phyloP scores from a whole-genome alignment of 2,113 vertebrate genomes.

The Ptyas mucosa region DNA sequence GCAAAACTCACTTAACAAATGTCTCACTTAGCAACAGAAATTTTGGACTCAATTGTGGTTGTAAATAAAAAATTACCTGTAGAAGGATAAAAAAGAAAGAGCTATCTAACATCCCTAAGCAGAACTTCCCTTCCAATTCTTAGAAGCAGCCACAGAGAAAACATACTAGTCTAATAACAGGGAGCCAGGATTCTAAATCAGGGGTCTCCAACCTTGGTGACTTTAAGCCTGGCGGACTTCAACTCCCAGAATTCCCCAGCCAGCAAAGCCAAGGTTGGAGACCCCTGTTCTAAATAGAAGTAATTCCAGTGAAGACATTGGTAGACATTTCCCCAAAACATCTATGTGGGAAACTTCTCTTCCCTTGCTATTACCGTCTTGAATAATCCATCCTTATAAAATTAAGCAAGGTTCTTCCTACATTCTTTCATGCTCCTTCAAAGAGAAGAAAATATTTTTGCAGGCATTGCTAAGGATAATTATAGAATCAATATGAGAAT shows the following conservation, averaged over 20 bases:
- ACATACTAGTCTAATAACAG: background rate
- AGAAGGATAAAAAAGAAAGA: background rate
- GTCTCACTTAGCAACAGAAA: too few species aligned
- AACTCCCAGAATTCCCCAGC: too few species aligned
- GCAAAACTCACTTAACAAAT: too few species aligned
- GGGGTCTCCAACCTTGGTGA: too few species aligned
- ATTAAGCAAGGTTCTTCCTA: background rate
- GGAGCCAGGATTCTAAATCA: background rate
- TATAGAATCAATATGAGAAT: background rate
- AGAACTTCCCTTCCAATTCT: background rate
- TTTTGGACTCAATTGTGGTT: too few species aligned
- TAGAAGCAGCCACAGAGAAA: background rate
- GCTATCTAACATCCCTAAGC: background rate
- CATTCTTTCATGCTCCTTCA: background rate
- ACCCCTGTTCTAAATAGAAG: background rate
- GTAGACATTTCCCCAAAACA: background rate
- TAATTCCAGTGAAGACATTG: background rate
- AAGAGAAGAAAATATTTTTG: background rate
- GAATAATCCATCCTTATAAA: background rate
- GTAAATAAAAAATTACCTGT: too few species aligned
- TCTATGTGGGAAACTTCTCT: background rate
- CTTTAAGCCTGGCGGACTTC: too few species aligned
- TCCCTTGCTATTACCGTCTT: background rate
- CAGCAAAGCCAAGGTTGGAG: too few species aligned
- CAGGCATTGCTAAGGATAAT: fast-evolving